Base-by-base conservation (phyloP, 2,888 invertebrate genomes). In the Lamellibrachia satsuma region DNA sequence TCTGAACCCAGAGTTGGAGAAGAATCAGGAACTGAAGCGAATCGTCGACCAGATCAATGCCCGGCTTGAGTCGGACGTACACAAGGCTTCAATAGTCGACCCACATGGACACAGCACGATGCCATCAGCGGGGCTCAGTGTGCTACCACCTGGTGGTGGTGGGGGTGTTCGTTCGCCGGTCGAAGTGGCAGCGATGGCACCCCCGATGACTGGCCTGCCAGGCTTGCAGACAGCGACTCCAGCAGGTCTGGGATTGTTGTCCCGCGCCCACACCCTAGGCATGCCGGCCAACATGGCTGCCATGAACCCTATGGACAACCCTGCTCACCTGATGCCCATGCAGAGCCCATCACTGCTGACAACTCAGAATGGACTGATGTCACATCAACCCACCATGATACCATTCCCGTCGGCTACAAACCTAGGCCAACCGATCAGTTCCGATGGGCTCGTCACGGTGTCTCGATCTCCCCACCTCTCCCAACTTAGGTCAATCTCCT, bases 21-120 rank as follows among this genome's bases (percentile, higher is more conserved):
- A 91, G 60, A 92, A 92, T 60, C 92, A 90, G 9, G 91, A 92
- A 60, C 51, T 92, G 60, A 75, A 90, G 15, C 57, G 90, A 52
- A 90, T 92, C 55, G 91, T 92, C 75, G 91, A 60, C 60, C 90
- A 92, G 60, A 92, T 92, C 92, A 92, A 92, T 15, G 92, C 92
- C 6, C 55, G 92, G 0, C 92, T 92, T 0, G 75, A 75, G 75
- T 75, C 75, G 22, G 75, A 75, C 75, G 15, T 75, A 75, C 75
- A 75, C 75, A 75, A 75, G 75, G 75, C 75, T 4, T 15, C 75
- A 2, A 22, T 75, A 75, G 75, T 75, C 75, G 75, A 75, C 75
- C 22, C 7, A 7, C 92, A 39, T 4, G n/a, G 8, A 75, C 52
- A 52, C 75, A 2, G 52, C 15, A 27, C 27, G 8, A 2, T 90